A percentile compares a stretch with the other conserved stretches of the same genome.
Conservation (phyloP, 1,140 invertebrate genomes). For the Spodoptera frugiperda region DNA sequence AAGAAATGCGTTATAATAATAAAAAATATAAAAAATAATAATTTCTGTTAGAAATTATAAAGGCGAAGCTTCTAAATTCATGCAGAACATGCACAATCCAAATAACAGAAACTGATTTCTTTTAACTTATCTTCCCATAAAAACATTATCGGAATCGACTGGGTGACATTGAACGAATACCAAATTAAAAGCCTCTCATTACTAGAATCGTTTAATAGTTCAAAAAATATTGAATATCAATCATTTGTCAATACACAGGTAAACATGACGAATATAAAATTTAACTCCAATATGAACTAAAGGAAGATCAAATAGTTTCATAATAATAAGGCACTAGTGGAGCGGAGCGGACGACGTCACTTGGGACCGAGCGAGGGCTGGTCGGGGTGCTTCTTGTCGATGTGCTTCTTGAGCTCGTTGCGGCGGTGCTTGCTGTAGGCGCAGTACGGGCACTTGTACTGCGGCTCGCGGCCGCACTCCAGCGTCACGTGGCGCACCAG, state of each 20-base stretch:
- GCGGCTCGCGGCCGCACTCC: constrained; percentile 89
- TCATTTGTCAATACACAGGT: constrained; percentile 72
- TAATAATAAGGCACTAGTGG: constrained; percentile 45
- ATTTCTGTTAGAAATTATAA: constrained; percentile 84
- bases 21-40: constrained; percentile 76
- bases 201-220: constrained; percentile 76
- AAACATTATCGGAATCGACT: constrained; percentile 33
- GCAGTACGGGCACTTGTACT: constrained; percentile 89
- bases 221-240: constrained; percentile 81
- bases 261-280: constrained; percentile 79
- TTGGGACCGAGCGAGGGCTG: constrained; percentile 48
- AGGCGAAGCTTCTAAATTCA: constrained; percentile 85
- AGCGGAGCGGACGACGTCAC: constrained; percentile 40
- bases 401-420: constrained; percentile 87
- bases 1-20: constrained; percentile 85
- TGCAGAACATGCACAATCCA: constrained; percentile 84
- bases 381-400: constrained; percentile 84
- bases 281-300: constrained; percentile 70
- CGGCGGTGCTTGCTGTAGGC: constrained; percentile 83
- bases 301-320: constrained; percentile 72
- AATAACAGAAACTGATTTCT: constrained; percentile 60
- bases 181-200: constrained; percentile 67
- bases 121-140: constrained; percentile 83
- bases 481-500: constrained; percentile 88
- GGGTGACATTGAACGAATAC: constrained; percentile 15